Evolutionary conservation across 2,797 vertebrate species (phyloP), one percentile per base, ranked within the genome.

Genomic region (Euphonia xanthogaster): DNA sequence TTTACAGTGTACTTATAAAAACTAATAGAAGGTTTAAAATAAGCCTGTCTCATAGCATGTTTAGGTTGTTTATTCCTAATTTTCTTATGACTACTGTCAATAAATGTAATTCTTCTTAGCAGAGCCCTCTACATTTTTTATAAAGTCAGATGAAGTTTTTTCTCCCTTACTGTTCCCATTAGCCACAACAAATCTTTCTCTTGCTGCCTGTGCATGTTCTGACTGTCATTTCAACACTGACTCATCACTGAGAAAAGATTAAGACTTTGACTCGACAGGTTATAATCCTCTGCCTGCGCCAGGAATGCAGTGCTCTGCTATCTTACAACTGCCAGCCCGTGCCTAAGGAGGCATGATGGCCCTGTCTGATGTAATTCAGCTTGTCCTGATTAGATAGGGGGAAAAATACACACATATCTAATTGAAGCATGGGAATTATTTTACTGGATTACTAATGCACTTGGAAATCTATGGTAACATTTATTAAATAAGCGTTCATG

Each of bases 251-350:
- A 91, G 58, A 81, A 70, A 76, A 90, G 79, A 94, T 81, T 78
- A 91, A 88, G 89, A 80, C 85, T 93, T 92, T 86, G 79, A 72
- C 82, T 94, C 5, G 7, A 87, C 68, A 84, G 85, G 95, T 81
- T 90, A 30, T 93, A 92, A 83, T 86, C 70, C 91, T 62, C 70
- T 75, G 73, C 89, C 48, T 75, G 71, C 0, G 21, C 68, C 2
- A 12, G 89, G 85, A 93, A 77, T 28, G 54, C 50, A 22, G 31
- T 4, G 27, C 68, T 88, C 68, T 62, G 57, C 25, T 65, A 15
- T 31, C 35, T 88, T 61, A 62, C 42, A 39, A 15, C 78, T 35
- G 89, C 65, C 84, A 58, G 39, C 31, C 78, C 0, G 0, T 67
- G 77, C 42, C 54, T 47, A 80, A 89, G 61, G 78, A 92, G 78